phyloP scores from a whole-genome alignment of 2,113 vertebrate genomes.

The Pollachius pollachius region DNA sequence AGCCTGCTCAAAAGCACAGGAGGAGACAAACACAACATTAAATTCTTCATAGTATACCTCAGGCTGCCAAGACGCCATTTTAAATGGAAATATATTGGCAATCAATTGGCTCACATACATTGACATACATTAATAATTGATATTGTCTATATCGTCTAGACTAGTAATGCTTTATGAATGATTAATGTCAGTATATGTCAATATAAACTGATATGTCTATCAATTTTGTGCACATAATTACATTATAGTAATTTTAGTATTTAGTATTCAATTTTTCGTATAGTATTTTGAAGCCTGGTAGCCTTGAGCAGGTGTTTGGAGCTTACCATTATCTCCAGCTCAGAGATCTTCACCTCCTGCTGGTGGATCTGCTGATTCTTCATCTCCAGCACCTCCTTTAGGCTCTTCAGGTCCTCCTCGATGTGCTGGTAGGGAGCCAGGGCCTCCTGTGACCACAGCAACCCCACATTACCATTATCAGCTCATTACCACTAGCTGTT shows the following conservation, averaged over 20 bases:
- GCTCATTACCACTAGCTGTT: too few relatives aligned
- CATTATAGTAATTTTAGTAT: too few relatives aligned
- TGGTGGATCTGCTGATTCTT: slow-evolving; percentile 96
- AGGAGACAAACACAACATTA: slow-evolving; percentile 43
- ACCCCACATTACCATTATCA: neutral
- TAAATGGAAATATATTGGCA: neutral
- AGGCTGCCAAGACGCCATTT: neutral
- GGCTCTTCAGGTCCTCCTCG: slow-evolving; percentile 91
- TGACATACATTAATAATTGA: neutral
- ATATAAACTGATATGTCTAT: too few relatives aligned
- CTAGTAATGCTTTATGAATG: neutral
- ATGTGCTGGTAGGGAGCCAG: slow-evolving; percentile 92
- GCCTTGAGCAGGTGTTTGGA: slow-evolving; percentile 36
- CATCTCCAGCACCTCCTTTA: slow-evolving; percentile 94
- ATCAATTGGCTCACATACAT: neutral
- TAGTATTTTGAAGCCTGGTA: too few relatives aligned
- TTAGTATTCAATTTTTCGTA: too few relatives aligned
- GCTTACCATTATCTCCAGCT: slow-evolving; percentile 91
- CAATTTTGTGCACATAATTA: too few relatives aligned
- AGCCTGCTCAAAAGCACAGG: slow-evolving; percentile 76
- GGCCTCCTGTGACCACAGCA: slow-evolving; percentile 73
- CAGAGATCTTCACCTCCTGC: slow-evolving; percentile 92
- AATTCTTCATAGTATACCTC: slow-evolving; percentile 42
- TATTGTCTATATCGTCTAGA: too few relatives aligned
- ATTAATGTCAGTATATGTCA: too few relatives aligned